Evolutionary conservation across 2,797 vertebrate genomes (phyloP).

Genomic region (Crenichthys baileyi): DNA sequence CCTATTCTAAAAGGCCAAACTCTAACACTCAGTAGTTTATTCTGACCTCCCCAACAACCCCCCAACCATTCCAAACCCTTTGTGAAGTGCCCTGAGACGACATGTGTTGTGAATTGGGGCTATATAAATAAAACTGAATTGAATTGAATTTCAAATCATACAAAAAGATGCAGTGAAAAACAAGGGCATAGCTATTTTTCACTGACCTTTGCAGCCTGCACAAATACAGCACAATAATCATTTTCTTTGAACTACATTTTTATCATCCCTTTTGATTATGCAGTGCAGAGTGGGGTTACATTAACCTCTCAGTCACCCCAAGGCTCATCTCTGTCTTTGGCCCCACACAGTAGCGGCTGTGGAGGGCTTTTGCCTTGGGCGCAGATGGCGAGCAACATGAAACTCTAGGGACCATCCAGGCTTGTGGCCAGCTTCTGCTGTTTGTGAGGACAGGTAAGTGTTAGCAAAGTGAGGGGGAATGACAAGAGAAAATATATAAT

Average conservation of each 20-base stretch:
- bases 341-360: conserved; percentile 47
- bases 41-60: too few relatives aligned
- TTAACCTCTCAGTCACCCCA: conserved; percentile 67
- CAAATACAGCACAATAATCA: conserved; percentile 1
- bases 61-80: too few relatives aligned
- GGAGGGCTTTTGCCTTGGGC: conserved; percentile 62
- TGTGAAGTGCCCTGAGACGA: too few relatives aligned
- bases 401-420: conserved; percentile 68
- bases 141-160: neutral
- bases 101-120: too few relatives aligned
- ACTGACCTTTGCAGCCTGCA: neutral
- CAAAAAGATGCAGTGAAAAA: conserved; percentile 6
- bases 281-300: conserved; percentile 35
- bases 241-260: conserved; percentile 20
- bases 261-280: conserved; percentile 35
- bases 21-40: too few relatives aligned
- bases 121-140: too few relatives aligned
- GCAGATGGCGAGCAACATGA: conserved; percentile 74
- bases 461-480: conserved; percentile 53
- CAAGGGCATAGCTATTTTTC: neutral
- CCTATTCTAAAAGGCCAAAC: too few relatives aligned
- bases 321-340: conserved; percentile 58
- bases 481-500: conserved; percentile 53
- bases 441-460: conserved; percentile 66
- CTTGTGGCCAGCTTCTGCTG: conserved; percentile 61